These are phyloP conservation scores for Chitala chitala DNA, from an alignment of 2,113 vertebrate species.

Conservation along the genomic window DNA sequence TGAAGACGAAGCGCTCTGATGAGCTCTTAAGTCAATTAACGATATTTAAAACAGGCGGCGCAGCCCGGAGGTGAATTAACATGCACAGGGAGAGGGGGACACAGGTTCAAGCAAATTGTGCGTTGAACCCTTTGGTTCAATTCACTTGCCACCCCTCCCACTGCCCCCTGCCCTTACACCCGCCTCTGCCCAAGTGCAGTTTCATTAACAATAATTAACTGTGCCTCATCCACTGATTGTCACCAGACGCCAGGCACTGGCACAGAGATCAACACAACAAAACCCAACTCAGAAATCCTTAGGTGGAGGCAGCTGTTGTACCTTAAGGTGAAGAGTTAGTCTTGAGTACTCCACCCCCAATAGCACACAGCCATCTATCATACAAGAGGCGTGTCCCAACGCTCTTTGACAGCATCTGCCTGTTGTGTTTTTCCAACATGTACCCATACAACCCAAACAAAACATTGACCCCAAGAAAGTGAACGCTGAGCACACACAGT, in stretches of 20 bases:
- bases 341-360: too few species aligned
- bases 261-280: too few species aligned
- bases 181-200: conserved; percentile 50
- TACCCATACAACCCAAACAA: neutral
- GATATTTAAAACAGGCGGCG: conserved; percentile 69
- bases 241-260: too few species aligned
- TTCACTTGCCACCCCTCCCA: conserved; percentile 53
- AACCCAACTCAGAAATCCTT: too few species aligned
- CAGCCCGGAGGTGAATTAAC: conserved; percentile 65
- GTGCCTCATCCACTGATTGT: conserved; percentile 46
- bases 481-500: too few species aligned
- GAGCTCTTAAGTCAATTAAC: conserved; percentile 75
- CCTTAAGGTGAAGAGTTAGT: too few species aligned
- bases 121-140: conserved; percentile 63
- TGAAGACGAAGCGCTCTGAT: conserved; percentile 69
- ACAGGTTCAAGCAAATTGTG: conserved; percentile 68
- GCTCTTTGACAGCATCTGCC: too few species aligned
- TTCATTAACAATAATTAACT: conserved; percentile 69
- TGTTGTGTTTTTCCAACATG: too few species aligned
- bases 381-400: too few species aligned
- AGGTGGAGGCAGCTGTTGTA: too few species aligned
- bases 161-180: neutral
- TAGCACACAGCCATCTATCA: too few species aligned
- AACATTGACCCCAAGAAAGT: neutral
- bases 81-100: conserved; percentile 53